Evolutionary conservation across 2,113 vertebrate genomes (phyloP).

Genomic region (Smithornis capensis): DNA sequence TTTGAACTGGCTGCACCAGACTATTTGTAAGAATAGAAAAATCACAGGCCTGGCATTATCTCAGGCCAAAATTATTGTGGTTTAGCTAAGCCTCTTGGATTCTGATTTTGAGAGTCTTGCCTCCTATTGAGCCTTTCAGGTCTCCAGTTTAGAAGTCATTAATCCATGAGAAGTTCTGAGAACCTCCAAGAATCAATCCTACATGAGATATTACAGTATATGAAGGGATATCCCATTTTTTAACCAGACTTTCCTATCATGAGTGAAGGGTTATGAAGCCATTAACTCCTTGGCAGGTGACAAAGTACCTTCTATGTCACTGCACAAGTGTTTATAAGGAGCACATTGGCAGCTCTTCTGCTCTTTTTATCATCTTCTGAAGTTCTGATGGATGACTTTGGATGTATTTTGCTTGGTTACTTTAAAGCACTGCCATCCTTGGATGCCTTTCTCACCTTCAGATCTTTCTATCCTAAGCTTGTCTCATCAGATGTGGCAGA

Average conservation of each 20-base stretch:
- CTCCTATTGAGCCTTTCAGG: neutral
- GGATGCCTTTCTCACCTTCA: neutral
- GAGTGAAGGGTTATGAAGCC: neutral
- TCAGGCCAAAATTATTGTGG: neutral
- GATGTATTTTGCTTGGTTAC: neutral
- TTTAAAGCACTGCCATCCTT: neutral
- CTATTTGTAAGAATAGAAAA: neutral
- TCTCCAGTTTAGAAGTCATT: neutral
- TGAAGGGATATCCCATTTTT: neutral
- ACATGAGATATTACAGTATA: neutral
- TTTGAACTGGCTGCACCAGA: neutral
- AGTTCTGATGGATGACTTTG: neutral
- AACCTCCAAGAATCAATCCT: neutral
- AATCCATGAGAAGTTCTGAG: neutral
- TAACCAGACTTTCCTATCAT: neutral
- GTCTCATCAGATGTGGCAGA: neutral
- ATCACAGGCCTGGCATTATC: neutral
- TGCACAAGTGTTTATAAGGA: neutral
- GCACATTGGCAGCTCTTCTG: neutral
- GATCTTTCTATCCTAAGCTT: neutral
- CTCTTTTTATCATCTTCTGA: neutral
- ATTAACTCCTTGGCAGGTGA: neutral
- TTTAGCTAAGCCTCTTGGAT: neutral
- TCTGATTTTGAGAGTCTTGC: neutral
- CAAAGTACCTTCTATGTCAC: neutral